Conservation (phyloP, 2,888 invertebrate genomes). For the Strigamia crassipes region DNA sequence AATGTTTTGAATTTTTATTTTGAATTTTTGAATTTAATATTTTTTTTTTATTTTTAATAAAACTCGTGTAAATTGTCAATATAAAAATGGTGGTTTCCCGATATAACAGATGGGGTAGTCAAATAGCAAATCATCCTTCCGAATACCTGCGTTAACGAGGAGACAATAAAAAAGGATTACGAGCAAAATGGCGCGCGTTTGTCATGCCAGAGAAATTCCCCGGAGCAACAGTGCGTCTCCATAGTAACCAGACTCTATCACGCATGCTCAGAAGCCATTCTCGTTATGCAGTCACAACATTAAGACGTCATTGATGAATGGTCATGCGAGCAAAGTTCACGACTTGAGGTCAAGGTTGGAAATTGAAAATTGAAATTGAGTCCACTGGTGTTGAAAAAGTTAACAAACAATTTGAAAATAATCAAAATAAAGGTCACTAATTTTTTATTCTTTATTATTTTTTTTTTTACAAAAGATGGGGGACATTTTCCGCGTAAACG, state of each 20-base stretch:
- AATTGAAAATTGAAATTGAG: not conserved
- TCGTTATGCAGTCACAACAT: constrained; percentile 38
- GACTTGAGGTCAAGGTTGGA: constrained; percentile 15
- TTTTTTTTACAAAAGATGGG: not conserved
- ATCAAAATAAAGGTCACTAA: not conserved
- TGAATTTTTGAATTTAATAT: too few species aligned
- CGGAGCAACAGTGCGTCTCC: constrained; percentile 21
- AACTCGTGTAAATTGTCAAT: not conserved
- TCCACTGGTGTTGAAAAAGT: not conserved
- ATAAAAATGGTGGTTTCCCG: not conserved
- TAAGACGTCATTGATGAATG: constrained; percentile 39
- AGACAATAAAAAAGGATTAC: constrained; percentile 32
- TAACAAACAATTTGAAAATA: not conserved
- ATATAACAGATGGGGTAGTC: not conserved
- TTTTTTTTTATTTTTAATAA: not conserved
- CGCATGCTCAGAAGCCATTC: constrained; percentile 14
- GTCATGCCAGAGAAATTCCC: constrained; percentile 28
- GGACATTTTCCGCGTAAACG: not conserved
- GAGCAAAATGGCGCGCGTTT: constrained; percentile 36
- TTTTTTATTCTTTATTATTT: not conserved
- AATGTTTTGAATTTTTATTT: not conserved
- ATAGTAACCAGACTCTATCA: constrained; percentile 14
- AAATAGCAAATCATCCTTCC: not conserved
- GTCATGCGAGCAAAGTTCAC: not conserved
- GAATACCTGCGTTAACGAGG: constrained; percentile 22